phyloP scores from a whole-genome alignment of 92 coral and sea anemone species.

The Porites rus region DNA sequence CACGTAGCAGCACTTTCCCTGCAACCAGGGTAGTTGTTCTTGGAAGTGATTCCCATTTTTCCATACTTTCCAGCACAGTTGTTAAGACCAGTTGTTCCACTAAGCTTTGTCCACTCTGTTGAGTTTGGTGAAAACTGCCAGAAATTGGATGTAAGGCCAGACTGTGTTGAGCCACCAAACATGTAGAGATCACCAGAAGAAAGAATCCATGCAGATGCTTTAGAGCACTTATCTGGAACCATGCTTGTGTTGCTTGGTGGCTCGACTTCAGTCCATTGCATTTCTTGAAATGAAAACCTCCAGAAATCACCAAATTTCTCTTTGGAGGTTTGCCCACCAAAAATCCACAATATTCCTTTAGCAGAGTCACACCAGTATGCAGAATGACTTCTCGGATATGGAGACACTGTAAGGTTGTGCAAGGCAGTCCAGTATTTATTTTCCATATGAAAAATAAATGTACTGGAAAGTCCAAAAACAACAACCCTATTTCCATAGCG shows the following conservation, averaged over 20 bases:
- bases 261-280: slow-evolving; percentile 62
- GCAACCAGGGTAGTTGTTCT: slow-evolving; percentile 69
- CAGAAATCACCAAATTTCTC: slow-evolving; percentile 76
- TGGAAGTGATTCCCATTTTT: slow-evolving; percentile 53
- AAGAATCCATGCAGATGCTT: slow-evolving; percentile 75
- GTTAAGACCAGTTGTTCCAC: slow-evolving; percentile 18
- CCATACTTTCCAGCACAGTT: slow-evolving; percentile 67
- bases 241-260: neutral
- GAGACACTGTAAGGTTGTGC: slow-evolving; percentile 21
- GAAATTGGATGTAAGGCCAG: slow-evolving; percentile 64
- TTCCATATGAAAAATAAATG: slow-evolving; percentile 76
- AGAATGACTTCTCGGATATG: slow-evolving; percentile 62
- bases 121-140: slow-evolving; percentile 67
- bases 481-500: slow-evolving; percentile 62
- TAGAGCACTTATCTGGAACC: slow-evolving; percentile 55
- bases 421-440: slow-evolving; percentile 63
- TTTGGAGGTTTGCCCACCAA: slow-evolving; percentile 65
- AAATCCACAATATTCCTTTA: slow-evolving; percentile 71
- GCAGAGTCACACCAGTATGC: slow-evolving; percentile 84
- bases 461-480: slow-evolving; percentile 56
- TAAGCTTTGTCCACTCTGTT: slow-evolving; percentile 61
- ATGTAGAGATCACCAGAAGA: slow-evolving; percentile 73
- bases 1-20: slow-evolving; percentile 79
- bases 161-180: slow-evolving; percentile 77
- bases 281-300: slow-evolving; percentile 63